Percentiles rank a stretch among this genome's conserved stretches.
Evolutionary conservation across 1,140 invertebrate genomes (phyloP).

Genomic region (Psix sp.): DNA sequence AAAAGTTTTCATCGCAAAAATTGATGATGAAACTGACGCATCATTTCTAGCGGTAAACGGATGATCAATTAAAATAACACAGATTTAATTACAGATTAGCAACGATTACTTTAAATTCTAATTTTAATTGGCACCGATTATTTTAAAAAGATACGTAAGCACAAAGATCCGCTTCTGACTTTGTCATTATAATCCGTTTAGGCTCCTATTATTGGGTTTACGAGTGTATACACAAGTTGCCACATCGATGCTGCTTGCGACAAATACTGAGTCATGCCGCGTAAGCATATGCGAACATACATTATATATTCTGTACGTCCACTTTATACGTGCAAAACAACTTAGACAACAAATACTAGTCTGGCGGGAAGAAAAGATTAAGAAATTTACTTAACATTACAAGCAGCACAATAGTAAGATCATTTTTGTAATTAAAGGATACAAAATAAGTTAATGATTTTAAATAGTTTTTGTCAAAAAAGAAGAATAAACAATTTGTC

Average conservation of each 20-base stretch:
- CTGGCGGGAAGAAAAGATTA: conserved; percentile 12
- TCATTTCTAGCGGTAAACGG: not conserved
- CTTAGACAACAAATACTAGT: too few relatives aligned
- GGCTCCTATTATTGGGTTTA: conserved; percentile 57
- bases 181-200: conserved; percentile 69
- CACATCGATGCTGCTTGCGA: conserved; percentile 49
- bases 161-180: conserved; percentile 54
- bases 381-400: conserved; percentile 3
- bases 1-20: too few relatives aligned
- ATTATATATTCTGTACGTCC: conserved; percentile 46
- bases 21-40: too few relatives aligned
- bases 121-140: conserved; percentile 50
- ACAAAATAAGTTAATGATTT: too few relatives aligned
- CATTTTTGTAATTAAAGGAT: too few relatives aligned
- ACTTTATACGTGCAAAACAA: conserved; percentile 28
- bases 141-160: conserved; percentile 52
- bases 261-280: conserved; percentile 66
- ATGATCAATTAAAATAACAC: conserved; percentile 44
- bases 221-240: conserved; percentile 44
- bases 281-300: conserved; percentile 62
- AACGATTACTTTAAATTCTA: conserved; percentile 38
- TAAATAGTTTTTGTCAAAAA: too few relatives aligned
- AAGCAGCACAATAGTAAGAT: too few relatives aligned
- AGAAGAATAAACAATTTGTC: too few relatives aligned
- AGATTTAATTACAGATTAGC: conserved; percentile 58